Conservation (phyloP, 2,113 vertebrate species). For the Odocoileus hemionus region DNA sequence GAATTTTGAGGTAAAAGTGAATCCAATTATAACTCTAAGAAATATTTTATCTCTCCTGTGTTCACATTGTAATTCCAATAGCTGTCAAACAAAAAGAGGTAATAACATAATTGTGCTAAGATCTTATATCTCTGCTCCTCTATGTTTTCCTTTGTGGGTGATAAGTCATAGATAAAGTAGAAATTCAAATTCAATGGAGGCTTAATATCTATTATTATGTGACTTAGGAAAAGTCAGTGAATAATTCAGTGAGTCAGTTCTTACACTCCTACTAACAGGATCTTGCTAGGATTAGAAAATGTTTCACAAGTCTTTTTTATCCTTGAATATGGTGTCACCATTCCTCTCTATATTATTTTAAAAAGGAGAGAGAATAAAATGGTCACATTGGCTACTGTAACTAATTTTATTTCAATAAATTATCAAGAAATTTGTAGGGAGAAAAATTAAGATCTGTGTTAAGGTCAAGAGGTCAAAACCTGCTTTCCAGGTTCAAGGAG, state of each 20-base stretch:
- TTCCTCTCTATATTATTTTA: not conserved
- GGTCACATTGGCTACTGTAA: not conserved
- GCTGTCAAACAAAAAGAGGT: not conserved
- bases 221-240: not conserved
- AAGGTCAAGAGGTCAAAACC: not conserved
- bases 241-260: not conserved
- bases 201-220: not conserved
- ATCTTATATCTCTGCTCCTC: not conserved
- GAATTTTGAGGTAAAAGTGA: not conserved
- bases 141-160: not conserved
- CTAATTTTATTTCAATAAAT: not conserved
- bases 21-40: not conserved
- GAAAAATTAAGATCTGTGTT: not conserved
- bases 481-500: not conserved
- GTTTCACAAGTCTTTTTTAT: not conserved
- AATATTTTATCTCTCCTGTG: not conserved
- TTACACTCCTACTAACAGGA: not conserved
- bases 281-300: not conserved
- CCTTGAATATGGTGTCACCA: not conserved
- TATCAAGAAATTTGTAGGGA: not conserved
- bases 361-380: not conserved
- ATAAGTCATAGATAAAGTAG: not conserved
- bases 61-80: not conserved
- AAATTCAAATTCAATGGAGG: not conserved
- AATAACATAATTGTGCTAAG: not conserved